Evolutionary conservation across 2,113 vertebrate genomes (phyloP).

Genomic region (Clarias batrachus): DNA sequence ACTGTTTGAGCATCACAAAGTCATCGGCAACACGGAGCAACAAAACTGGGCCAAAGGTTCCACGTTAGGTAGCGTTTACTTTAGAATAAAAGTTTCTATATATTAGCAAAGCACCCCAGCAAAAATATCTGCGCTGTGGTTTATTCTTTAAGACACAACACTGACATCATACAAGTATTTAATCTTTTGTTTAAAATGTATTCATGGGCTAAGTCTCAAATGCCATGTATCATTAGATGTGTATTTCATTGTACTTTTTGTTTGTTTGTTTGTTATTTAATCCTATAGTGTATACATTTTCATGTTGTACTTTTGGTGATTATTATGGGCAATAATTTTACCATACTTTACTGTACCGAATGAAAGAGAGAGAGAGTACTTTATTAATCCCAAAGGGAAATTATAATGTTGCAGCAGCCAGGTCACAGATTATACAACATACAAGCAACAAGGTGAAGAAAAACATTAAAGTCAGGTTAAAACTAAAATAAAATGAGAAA

Average conservation of each 20-base stretch:
- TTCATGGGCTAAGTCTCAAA: background rate
- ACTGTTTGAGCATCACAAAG: constrained; percentile 61
- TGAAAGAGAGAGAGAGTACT: background rate
- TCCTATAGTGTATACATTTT: background rate
- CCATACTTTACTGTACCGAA: background rate
- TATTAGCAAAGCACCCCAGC: background rate
- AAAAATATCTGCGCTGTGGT: background rate
- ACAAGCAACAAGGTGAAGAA: no score
- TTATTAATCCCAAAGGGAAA: no score
- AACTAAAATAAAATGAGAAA: no score
- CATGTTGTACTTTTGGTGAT: background rate
- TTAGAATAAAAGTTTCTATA: background rate
- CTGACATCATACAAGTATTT: background rate
- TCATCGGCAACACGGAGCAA: constrained; percentile 11
- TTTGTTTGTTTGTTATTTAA: background rate
- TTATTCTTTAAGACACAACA: background rate
- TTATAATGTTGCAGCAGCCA: no score
- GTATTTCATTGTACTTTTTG: background rate
- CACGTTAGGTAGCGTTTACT: constrained; percentile 11
- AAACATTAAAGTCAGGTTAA: no score
- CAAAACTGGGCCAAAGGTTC: constrained; percentile 10
- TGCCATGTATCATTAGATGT: background rate
- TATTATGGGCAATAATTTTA: background rate
- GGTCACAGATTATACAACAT: no score
- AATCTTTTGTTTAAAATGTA: background rate